A percentile compares a stretch with the other conserved stretches of the same genome.
phyloP scores from a whole-genome alignment of 2,113 vertebrate species.

The Pseudorhombus dupliciocellatus region DNA sequence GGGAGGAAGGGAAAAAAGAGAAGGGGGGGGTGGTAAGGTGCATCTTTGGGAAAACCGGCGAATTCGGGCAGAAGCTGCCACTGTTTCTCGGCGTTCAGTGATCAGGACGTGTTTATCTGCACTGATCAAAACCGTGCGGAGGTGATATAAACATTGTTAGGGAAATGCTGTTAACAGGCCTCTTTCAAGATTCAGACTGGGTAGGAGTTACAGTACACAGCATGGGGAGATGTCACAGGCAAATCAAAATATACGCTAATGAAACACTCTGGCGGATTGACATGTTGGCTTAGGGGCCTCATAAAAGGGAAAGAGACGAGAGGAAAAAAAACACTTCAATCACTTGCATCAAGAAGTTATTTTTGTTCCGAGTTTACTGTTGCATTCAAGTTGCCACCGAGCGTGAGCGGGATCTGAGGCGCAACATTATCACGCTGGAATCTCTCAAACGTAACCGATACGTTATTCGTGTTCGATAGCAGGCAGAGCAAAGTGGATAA shows the following conservation, averaged over 20 bases:
- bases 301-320: constrained; percentile 51
- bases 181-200: constrained; percentile 65
- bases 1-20: constrained; percentile 37
- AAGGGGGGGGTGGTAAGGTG: constrained; percentile 26
- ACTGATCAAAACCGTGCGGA: constrained; percentile 76
- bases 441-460: constrained; percentile 30
- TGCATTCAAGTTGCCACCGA: constrained; percentile 27
- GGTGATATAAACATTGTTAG: constrained; percentile 78
- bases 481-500: constrained; percentile 40
- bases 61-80: constrained; percentile 56
- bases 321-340: constrained; percentile 52
- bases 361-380: constrained; percentile 56
- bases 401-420: constrained; percentile 13
- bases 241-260: constrained; percentile 76
- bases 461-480: constrained; percentile 39
- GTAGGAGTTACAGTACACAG: constrained; percentile 66
- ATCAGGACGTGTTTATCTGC: constrained; percentile 71
- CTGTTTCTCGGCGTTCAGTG: constrained; percentile 59
- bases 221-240: constrained; percentile 71
- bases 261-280: constrained; percentile 75
- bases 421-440: constrained; percentile 6
- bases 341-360: constrained; percentile 66
- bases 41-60: constrained; percentile 50
- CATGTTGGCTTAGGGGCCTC: constrained; percentile 62
- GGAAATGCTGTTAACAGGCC: constrained; percentile 66